Evolutionary conservation across 2,113 vertebrate species (phyloP).

Genomic region (Chelonoidis abingdonii): DNA sequence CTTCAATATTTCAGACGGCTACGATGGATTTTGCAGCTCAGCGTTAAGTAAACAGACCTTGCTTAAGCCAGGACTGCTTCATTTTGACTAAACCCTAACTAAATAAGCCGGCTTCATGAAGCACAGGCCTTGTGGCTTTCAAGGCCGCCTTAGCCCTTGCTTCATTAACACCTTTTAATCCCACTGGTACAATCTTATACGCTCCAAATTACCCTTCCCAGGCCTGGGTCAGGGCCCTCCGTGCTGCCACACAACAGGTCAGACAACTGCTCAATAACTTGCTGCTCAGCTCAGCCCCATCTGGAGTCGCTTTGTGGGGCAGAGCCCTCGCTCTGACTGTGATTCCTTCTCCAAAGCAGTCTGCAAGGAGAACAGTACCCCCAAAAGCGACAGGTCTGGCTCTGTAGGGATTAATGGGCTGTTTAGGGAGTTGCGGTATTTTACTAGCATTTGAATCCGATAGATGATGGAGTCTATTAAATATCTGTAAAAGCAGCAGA

Average conservation of each 20-base stretch:
- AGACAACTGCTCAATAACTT: not conserved
- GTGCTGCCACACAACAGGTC: not conserved
- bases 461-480: rapidly evolving
- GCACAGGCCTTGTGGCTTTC: not conserved
- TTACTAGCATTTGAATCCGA: not conserved
- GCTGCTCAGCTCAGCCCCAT: not conserved
- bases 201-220: conserved; percentile 43
- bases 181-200: not conserved
- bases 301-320: not conserved
- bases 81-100: conserved; percentile 59
- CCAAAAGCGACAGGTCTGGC: not conserved
- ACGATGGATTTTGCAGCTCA: conserved; percentile 47
- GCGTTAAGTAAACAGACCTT: conserved; percentile 31
- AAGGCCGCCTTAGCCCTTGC: conserved; percentile 12
- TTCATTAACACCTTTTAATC: conserved; percentile 67
- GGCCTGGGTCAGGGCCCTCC: not conserved
- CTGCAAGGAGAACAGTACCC: not conserved
- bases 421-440: rapidly evolving
- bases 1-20: conserved; percentile 41
- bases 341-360: not conserved
- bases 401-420: not conserved
- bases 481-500: not conserved
- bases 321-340: not conserved
- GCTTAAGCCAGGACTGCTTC: conserved; percentile 51
- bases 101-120: conserved; percentile 20